phyloP scores from a whole-genome alignment of 2,113 vertebrate species.

The Gasterosteus nipponicus region DNA sequence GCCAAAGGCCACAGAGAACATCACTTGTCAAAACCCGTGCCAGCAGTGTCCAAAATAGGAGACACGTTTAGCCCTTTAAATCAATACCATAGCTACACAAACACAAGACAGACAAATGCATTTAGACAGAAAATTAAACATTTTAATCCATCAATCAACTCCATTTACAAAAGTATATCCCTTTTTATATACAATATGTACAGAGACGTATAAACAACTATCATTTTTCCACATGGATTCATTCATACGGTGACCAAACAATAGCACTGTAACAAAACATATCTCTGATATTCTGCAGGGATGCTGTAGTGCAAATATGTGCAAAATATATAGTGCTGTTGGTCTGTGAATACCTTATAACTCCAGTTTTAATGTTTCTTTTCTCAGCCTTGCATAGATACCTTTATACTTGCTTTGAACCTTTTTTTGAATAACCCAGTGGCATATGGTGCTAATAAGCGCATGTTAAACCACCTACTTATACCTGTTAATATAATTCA shows the following conservation, averaged over 20 bases:
- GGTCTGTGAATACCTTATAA: conserved; percentile 67
- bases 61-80: conserved; percentile 48
- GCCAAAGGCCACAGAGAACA: conserved; percentile 50
- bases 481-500: conserved; percentile 43
- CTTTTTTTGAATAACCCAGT: conserved; percentile 15
- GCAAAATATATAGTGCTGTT: conserved; percentile 77
- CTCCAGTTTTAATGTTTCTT: conserved; percentile 54
- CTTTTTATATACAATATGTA: conserved; percentile 85
- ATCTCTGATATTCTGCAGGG: conserved; percentile 74
- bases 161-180: conserved; percentile 85
- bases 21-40: conserved; percentile 54
- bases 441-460: conserved; percentile 27
- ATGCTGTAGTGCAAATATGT: conserved; percentile 80
- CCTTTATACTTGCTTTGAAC: conserved; percentile 44
- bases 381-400: conserved; percentile 36
- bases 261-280: conserved; percentile 73
- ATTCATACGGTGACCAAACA: conserved; percentile 73
- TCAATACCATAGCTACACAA: conserved; percentile 57
- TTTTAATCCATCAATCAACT: conserved; percentile 81
- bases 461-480: conserved; percentile 19
- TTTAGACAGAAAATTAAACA: conserved; percentile 76
- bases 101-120: conserved; percentile 49
- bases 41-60: conserved; percentile 50
- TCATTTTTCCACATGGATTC: conserved; percentile 71
- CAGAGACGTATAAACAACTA: conserved; percentile 79